Percentiles rank a stretch among this genome's conserved stretches.
Conservation (phyloP, 2,113 vertebrate genomes). For the Hippoglossus stenolepis region DNA sequence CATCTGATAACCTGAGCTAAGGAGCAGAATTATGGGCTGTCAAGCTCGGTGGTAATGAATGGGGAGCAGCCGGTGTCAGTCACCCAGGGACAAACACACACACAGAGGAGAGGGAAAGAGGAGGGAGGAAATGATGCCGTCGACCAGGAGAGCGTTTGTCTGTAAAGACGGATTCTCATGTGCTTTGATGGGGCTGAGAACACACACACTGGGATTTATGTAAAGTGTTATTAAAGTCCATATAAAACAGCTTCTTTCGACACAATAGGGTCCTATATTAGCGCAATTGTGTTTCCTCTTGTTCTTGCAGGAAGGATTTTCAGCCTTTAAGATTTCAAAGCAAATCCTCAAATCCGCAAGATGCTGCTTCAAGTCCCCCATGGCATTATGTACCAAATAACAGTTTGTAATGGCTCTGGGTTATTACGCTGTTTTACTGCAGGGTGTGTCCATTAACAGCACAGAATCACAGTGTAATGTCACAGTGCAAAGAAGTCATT, state of each 20-base stretch:
- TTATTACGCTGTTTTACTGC: background rate
- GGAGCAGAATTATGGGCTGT: slow-evolving; percentile 56
- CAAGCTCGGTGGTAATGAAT: slow-evolving; percentile 52
- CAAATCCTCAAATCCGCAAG: background rate
- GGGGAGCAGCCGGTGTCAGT: slow-evolving; percentile 50
- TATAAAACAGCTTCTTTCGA: no score
- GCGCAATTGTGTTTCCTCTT: no score
- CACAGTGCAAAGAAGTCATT: background rate
- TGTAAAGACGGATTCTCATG: background rate
- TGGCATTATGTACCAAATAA: background rate
- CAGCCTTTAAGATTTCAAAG: no score
- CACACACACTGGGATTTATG: background rate
- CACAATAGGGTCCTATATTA: no score
- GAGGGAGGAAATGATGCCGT: background rate
- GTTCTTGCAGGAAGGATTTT: no score
- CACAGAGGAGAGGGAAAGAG: background rate
- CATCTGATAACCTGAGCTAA: slow-evolving; percentile 61
- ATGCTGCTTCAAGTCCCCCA: no score
- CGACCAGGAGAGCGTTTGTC: background rate
- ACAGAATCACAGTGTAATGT: background rate
- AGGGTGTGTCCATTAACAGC: background rate
- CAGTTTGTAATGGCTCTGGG: slow-evolving; percentile 2
- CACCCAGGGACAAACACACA: slow-evolving; percentile 40
- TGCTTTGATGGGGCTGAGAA: background rate
- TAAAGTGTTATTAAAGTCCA: no score